Evolutionary conservation across 2,797 vertebrate species (phyloP).

Genomic region (Dipus sagitta): DNA sequence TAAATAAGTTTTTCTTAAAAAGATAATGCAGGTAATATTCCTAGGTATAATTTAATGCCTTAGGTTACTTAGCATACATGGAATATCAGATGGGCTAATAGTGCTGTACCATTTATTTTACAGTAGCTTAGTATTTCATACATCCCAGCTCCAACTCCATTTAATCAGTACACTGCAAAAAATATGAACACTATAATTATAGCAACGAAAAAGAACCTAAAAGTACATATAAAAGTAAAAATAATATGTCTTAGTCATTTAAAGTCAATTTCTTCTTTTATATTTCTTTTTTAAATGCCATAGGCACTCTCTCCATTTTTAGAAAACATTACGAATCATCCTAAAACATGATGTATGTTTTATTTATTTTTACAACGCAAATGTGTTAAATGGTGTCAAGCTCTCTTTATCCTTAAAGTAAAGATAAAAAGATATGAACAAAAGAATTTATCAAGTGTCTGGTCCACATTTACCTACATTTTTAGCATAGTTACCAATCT

Average conservation of each 20-base stretch:
- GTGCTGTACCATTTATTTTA: constrained; percentile 58
- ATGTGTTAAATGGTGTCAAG: constrained; percentile 26
- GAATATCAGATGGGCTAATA: constrained; percentile 46
- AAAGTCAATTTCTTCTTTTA: constrained; percentile 66
- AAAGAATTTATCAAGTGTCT: neutral
- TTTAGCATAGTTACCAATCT: neutral
- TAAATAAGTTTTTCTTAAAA: constrained; percentile 64
- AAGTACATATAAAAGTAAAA: constrained; percentile 67
- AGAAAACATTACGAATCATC: constrained; percentile 52
- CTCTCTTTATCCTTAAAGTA: neutral
- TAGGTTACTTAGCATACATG: constrained; percentile 59
- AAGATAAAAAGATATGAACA: neutral
- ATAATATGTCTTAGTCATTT: constrained; percentile 59
- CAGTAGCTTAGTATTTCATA: constrained; percentile 41
- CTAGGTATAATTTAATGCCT: constrained; percentile 64
- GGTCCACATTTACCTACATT: neutral
- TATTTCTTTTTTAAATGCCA: constrained; percentile 19
- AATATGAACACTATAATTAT: constrained; percentile 70
- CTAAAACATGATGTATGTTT: constrained; percentile 50
- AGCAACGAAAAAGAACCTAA: constrained; percentile 36
- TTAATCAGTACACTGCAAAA: constrained; percentile 70
- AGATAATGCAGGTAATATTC: constrained; percentile 63
- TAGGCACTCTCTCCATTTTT: constrained; percentile 53
- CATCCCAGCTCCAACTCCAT: constrained; percentile 51
- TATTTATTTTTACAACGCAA: constrained; percentile 60